Base-by-base conservation (phyloP, 2,113 vertebrate genomes). In the Glareola pratincola region DNA sequence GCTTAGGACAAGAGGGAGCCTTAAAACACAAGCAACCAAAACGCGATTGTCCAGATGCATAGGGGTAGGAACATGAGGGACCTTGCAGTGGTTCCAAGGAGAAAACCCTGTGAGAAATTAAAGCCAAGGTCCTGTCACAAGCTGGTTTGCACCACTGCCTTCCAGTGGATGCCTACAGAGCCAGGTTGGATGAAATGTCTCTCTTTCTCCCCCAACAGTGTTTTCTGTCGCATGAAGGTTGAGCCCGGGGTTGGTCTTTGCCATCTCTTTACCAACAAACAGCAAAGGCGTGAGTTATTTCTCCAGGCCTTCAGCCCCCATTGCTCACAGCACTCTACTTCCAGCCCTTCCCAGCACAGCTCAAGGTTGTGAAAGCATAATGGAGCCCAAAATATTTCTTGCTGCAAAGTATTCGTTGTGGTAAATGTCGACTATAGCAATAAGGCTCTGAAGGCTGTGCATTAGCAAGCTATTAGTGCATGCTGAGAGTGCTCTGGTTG, bases 381-480 rank as follows among this genome's bases (percentile, higher is more conserved):
- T 95, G 93, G 95, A 95, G 62, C 82, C 96, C 96, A 90, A 95
- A 97, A 96, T 96, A 97, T 91, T 96, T 95, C 89, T 96, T 93
- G 43, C 91, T 95, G 86, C 86, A 95, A 91, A 95, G 77, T 91
- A 93, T 92, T 91, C 3, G 2, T 93, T 93, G 94, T 96, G 92
- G 94, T 97, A 97, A 96, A 96, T 96, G 91, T 95, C 29, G 27
- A 88, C 94, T 92, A 24, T 77, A 95, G 92, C 95, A 97, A 96
- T 95, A 94, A 95, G 95, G 74, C 95, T 82, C 81, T 59, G 86
- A 96, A 91, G 85, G 71, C 84, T 89, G 91, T 95, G 88, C 96
- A 96, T 96, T 95, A 93, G 95, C 53, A 87, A 87, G 96, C 96
- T 92, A 96, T 95, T 96, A 96, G 94, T 92, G 90, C 88, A 69